phyloP scores from a whole-genome alignment of 2,888 invertebrate genomes.

The Leptopilina syphax region DNA sequence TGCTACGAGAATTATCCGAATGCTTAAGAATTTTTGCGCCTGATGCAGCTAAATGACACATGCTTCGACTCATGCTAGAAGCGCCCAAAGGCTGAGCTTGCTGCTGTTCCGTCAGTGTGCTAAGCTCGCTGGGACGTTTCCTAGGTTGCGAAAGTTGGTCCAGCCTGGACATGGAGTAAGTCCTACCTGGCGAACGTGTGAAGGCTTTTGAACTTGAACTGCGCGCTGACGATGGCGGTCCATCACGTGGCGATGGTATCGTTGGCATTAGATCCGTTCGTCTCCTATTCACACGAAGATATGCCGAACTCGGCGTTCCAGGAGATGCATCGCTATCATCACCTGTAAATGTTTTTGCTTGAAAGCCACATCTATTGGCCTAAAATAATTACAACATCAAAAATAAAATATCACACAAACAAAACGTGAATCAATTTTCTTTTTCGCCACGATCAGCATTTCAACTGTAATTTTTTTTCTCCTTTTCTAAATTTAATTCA shows the following conservation, averaged over 20 bases:
- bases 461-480: background rate
- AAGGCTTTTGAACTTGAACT: slow-evolving; percentile 74
- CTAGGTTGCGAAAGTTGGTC: slow-evolving; percentile 89
- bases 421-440: background rate
- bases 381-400: background rate
- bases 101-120: slow-evolving; percentile 69
- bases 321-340: slow-evolving; percentile 49
- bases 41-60: slow-evolving; percentile 82
- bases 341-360: slow-evolving; percentile 40
- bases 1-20: slow-evolving; percentile 76
- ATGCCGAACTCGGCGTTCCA: slow-evolving; percentile 79
- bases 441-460: background rate
- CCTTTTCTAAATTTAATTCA: background rate
- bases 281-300: slow-evolving; percentile 89
- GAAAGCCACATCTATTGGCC: slow-evolving; percentile 30
- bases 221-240: slow-evolving; percentile 67
- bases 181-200: slow-evolving; percentile 86
- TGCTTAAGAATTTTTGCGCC: slow-evolving; percentile 72
- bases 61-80: slow-evolving; percentile 83
- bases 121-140: slow-evolving; percentile 76
- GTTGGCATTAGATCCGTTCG: slow-evolving; percentile 95
- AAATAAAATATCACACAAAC: background rate
- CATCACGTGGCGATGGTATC: slow-evolving; percentile 85
- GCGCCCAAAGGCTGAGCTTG: slow-evolving; percentile 70
- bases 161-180: slow-evolving; percentile 95